Conservation (phyloP, 1,140 invertebrate genomes). For the Lutraria rhynchaena region DNA sequence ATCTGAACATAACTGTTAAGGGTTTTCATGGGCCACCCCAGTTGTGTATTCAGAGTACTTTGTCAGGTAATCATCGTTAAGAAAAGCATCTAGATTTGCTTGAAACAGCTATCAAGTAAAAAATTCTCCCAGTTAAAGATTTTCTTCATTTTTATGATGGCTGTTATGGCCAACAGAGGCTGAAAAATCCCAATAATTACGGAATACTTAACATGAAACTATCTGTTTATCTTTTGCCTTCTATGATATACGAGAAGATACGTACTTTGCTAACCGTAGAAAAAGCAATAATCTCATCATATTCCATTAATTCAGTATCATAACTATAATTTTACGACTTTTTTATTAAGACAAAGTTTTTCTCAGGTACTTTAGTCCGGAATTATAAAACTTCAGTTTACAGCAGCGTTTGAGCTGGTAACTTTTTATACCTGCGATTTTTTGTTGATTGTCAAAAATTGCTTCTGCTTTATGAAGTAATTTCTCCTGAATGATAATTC, state of each 20-base stretch:
- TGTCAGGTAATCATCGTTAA: no score
- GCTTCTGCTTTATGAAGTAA: no score
- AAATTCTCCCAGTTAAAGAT: background rate
- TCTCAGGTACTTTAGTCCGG: no score
- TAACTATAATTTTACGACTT: conserved; percentile 57
- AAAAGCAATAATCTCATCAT: conserved; percentile 36
- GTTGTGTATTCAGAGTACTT: no score
- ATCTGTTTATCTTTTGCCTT: conserved; percentile 32
- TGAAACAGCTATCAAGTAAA: conserved; percentile 22
- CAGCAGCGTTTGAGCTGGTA: no score
- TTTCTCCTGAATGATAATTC: no score
- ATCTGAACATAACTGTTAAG: no score
- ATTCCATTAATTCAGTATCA: conserved; percentile 55
- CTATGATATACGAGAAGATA: conserved; percentile 34
- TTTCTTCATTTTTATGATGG: conserved; percentile 25
- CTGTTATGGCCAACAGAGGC: conserved; percentile 21
- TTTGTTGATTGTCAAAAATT: no score
- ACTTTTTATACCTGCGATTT: no score
- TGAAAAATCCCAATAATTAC: conserved; percentile 42
- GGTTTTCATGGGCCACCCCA: no score
- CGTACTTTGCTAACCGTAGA: conserved; percentile 28
- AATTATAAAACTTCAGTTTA: no score
- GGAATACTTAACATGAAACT: background rate
- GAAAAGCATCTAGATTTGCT: conserved; percentile 12
- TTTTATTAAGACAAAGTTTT: no score